Evolutionary conservation across 2,888 invertebrate species (phyloP).

Genomic region (Eupithecia abbreviata): DNA sequence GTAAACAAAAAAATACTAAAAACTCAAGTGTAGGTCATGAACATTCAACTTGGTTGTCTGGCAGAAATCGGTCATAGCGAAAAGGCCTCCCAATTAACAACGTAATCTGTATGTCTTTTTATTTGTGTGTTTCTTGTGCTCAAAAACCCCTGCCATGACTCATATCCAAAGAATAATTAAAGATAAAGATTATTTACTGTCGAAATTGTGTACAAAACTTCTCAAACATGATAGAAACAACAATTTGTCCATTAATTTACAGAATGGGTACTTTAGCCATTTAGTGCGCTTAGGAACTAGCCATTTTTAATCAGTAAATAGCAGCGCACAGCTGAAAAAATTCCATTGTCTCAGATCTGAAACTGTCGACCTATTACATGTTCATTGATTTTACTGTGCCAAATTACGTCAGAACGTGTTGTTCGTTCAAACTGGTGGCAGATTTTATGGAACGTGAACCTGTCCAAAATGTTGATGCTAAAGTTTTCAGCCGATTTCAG

Average conservation of each 20-base stretch:
- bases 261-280: background rate
- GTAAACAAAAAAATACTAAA: background rate
- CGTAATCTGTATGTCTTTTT: too few relatives aligned
- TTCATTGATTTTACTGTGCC: slow-evolving; percentile 29
- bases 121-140: too few relatives aligned
- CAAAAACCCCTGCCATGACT: background rate
- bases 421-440: slow-evolving; percentile 21
- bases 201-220: too few relatives aligned
- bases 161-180: too few relatives aligned
- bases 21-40: background rate
- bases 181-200: too few relatives aligned
- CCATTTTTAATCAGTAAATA: slow-evolving; percentile 52
- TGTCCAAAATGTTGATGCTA: background rate
- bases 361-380: slow-evolving; percentile 32
- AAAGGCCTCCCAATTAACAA: too few relatives aligned
- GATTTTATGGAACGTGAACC: slow-evolving; percentile 7
- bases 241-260: too few relatives aligned
- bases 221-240: too few relatives aligned
- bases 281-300: slow-evolving; percentile 12
- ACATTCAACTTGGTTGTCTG: too few relatives aligned
- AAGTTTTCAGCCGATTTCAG: background rate
- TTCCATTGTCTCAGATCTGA: slow-evolving; percentile 57
- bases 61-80: too few relatives aligned
- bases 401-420: slow-evolving; percentile 26
- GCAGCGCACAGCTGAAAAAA: slow-evolving; percentile 54